Conservation (phyloP, 2,888 invertebrate genomes). For the Lymantria dispar region DNA sequence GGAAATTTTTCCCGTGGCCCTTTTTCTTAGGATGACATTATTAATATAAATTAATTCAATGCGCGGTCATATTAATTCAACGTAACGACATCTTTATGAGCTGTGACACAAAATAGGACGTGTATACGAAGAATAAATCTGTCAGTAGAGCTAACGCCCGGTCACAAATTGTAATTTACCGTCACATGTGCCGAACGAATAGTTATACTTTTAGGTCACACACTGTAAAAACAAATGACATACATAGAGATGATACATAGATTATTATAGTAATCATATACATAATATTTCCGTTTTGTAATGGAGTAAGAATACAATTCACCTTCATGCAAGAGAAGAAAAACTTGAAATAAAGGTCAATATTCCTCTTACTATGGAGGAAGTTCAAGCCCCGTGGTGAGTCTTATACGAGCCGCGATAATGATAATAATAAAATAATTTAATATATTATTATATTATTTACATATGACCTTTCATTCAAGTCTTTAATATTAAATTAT, state of each 20-base stretch:
- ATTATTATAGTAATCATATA: too few relatives aligned
- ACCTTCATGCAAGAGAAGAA: too few relatives aligned
- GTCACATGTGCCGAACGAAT: slow-evolving; percentile 57
- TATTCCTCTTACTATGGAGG: too few relatives aligned
- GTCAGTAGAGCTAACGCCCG: slow-evolving; percentile 66
- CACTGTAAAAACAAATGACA: slow-evolving; percentile 13
- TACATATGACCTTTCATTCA: too few relatives aligned
- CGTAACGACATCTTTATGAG: slow-evolving; percentile 74
- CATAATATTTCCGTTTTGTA: too few relatives aligned
- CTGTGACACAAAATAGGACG: slow-evolving; percentile 73
- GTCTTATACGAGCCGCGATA: too few relatives aligned
- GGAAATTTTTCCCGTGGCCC: slow-evolving; percentile 17
- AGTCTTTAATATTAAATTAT: too few relatives aligned
- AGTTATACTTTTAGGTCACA: slow-evolving; percentile 36
- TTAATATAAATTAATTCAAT: slow-evolving; percentile 59
- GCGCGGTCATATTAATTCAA: slow-evolving; percentile 65
- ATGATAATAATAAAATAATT: too few relatives aligned
- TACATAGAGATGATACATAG: background rate
- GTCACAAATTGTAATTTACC: slow-evolving; percentile 75
- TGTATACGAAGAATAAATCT: slow-evolving; percentile 73
- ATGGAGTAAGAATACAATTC: too few relatives aligned
- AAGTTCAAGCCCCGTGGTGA: too few relatives aligned
- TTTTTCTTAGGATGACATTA: slow-evolving; percentile 44
- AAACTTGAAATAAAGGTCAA: too few relatives aligned
- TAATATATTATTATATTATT: too few relatives aligned